These are phyloP conservation scores for Oscheius sp. DNA, from an alignment of 2,888 invertebrate genomes.

Conservation along the genomic window DNA sequence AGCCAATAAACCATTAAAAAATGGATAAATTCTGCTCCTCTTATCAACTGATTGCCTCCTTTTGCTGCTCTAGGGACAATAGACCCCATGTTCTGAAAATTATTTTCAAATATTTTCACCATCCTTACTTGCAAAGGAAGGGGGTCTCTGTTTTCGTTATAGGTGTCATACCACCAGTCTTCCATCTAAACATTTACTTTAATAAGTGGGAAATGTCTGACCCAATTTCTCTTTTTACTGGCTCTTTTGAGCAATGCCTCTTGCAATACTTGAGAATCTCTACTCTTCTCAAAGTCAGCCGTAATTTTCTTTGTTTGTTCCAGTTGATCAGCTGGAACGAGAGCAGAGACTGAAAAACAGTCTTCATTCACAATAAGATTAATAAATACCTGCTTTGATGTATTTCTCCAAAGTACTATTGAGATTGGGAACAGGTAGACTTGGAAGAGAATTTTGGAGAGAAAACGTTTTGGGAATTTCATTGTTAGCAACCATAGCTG, in stretches of 20 bases:
- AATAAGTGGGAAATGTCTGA: neutral
- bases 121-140: neutral
- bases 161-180: slow-evolving; percentile 27
- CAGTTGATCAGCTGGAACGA: neutral
- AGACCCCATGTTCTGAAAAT: slow-evolving; percentile 10
- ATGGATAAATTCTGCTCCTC: neutral
- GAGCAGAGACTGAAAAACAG: neutral
- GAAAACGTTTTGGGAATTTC: neutral
- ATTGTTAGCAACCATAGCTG: neutral
- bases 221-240: neutral
- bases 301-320: neutral
- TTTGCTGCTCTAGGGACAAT: neutral
- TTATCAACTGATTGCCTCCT: neutral
- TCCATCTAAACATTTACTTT: slow-evolving; percentile 1
- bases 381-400: neutral
- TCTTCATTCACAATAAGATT: neutral
- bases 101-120: neutral
- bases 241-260: neutral
- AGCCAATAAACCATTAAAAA: slow-evolving; percentile 10
- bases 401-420: slow-evolving; percentile 3
- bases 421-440: slow-evolving; percentile 13
- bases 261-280: slow-evolving; percentile 5
- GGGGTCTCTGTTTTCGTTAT: slow-evolving; percentile 6
- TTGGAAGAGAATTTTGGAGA: neutral
- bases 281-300: neutral